phyloP scores from a whole-genome alignment of 2,113 vertebrate species.

The Archilochus colubris region DNA sequence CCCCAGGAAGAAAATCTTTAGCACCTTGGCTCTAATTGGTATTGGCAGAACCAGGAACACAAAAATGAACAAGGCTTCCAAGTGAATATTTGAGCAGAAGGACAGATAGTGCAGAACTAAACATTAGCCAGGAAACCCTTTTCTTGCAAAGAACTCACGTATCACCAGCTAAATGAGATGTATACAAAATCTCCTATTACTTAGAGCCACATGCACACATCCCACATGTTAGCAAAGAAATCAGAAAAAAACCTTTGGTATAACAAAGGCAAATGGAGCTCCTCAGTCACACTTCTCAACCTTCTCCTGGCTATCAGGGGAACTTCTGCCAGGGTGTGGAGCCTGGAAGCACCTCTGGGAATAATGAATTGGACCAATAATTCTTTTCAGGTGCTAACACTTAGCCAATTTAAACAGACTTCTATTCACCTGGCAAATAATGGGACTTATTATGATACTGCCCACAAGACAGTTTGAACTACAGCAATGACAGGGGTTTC shows the following conservation, averaged over 20 bases:
- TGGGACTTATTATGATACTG: background rate
- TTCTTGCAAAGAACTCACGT: background rate
- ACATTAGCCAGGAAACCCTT: background rate
- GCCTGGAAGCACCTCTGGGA: conserved; percentile 27
- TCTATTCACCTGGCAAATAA: background rate
- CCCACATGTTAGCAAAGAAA: background rate
- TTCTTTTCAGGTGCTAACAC: background rate
- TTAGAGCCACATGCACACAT: background rate
- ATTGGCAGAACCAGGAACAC: background rate
- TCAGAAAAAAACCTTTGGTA: background rate
- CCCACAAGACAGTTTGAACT: background rate
- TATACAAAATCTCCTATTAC: background rate
- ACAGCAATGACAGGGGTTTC: background rate
- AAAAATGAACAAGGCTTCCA: background rate
- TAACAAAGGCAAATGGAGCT: background rate
- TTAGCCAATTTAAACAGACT: conserved; percentile 8
- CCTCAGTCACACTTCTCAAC: background rate
- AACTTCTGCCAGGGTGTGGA: background rate
- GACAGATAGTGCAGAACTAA: background rate
- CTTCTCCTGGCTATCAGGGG: background rate
- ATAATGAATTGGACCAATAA: background rate
- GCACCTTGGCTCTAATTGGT: background rate
- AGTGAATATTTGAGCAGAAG: background rate
- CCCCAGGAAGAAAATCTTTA: background rate
- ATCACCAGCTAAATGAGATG: background rate